These are phyloP conservation scores for Entomyzon cyanotis DNA, from an alignment of 2,113 vertebrate genomes.

Conservation along the genomic window DNA sequence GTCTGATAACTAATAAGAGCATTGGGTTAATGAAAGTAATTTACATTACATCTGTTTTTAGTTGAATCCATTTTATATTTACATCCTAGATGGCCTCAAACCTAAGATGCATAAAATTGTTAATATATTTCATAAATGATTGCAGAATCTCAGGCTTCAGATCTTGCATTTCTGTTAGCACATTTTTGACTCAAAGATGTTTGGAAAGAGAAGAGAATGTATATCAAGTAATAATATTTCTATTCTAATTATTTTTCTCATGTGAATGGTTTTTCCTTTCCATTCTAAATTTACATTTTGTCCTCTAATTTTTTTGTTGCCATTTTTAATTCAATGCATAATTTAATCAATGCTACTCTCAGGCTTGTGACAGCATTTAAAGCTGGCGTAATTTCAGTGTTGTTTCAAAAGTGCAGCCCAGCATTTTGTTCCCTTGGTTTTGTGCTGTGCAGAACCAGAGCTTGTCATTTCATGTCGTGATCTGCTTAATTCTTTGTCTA, in stretches of 20 bases:
- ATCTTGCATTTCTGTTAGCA: not conserved
- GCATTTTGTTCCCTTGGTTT: not conserved
- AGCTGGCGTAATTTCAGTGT: not conserved
- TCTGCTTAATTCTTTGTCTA: slow-evolving; percentile 41
- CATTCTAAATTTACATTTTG: not conserved
- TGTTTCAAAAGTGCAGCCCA: not conserved
- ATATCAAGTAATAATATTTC: slow-evolving; percentile 3
- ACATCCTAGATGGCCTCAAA: not conserved
- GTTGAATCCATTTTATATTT: slow-evolving; percentile 35
- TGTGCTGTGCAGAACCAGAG: not conserved
- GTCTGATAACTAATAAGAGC: not conserved
- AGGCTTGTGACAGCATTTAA: not conserved
- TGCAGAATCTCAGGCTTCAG: not conserved
- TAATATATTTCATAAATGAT: not conserved
- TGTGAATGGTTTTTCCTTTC: not conserved
- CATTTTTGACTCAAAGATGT: not conserved
- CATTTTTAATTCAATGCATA: not conserved
- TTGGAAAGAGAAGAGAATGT: not conserved
- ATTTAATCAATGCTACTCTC: not conserved
- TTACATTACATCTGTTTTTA: slow-evolving; percentile 8
- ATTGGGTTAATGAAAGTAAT: not conserved
- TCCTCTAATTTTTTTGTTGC: not conserved
- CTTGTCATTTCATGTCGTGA: not conserved
- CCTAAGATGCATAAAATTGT: slow-evolving; percentile 1
- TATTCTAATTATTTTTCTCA: not conserved